Percentiles rank a stretch among this genome's conserved stretches.
phyloP scores from a whole-genome alignment of 2,113 vertebrate genomes.

The Heterotilapia buettikoferi region DNA sequence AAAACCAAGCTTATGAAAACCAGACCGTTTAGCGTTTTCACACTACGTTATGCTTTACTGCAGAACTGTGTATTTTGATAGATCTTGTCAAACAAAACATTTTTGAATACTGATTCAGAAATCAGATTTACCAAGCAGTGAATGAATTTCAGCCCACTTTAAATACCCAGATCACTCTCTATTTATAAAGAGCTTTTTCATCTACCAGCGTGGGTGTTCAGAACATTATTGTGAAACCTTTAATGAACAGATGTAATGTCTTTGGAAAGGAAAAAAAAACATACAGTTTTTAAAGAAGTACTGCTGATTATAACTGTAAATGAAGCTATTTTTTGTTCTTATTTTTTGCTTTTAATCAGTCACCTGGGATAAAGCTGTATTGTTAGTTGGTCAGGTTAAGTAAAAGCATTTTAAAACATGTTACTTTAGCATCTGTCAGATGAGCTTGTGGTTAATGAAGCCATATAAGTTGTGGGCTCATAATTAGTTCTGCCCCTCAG shows the following conservation, averaged over 20 bases:
- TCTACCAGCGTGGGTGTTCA: neutral
- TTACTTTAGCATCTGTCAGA: conserved; percentile 26
- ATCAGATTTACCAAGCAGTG: neutral
- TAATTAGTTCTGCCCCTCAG: conserved; percentile 31
- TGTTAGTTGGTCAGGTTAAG: neutral
- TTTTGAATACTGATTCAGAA: neutral
- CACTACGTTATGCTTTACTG: neutral
- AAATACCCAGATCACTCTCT: neutral
- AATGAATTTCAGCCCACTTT: neutral
- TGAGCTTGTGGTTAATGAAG: conserved; percentile 35
- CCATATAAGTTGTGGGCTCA: conserved; percentile 23
- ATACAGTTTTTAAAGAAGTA: neutral
- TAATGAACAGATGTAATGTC: neutral
- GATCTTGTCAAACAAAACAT: neutral
- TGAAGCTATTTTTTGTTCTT: neutral
- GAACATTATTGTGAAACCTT: neutral
- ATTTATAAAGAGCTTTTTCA: neutral
- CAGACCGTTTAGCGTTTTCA: neutral
- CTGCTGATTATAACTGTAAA: neutral
- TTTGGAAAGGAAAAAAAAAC: neutral
- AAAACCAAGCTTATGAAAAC: neutral
- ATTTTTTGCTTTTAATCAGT: neutral
- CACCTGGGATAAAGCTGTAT: neutral
- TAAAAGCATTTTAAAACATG: neutral
- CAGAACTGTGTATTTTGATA: neutral